Evolutionary conservation across 2,113 vertebrate species (phyloP).

Genomic region (Aythya baeri): DNA sequence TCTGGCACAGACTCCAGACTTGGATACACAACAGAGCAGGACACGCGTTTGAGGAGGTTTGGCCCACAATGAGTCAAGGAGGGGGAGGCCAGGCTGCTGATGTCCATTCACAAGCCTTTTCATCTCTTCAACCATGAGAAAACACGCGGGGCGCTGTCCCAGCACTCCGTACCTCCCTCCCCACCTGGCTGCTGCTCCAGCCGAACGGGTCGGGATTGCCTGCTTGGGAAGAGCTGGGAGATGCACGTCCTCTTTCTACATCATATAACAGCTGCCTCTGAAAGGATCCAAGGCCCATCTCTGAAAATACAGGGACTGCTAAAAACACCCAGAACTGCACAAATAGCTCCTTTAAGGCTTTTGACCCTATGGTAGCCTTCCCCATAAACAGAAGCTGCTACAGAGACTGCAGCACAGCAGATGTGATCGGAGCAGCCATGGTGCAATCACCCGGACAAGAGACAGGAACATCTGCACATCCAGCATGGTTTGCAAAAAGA

Average conservation of each 20-base stretch:
- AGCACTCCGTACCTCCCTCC: neutral
- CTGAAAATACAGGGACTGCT: neutral
- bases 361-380: neutral
- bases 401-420: neutral
- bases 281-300: neutral
- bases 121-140: neutral
- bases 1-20: neutral
- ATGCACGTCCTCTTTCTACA: neutral
- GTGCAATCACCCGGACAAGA: neutral
- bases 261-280: neutral
- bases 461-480: neutral
- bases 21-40: neutral
- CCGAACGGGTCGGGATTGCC: neutral
- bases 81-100: neutral
- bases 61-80: neutral
- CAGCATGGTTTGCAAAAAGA: neutral
- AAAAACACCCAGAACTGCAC: accelerated
- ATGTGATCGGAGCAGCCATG: neutral
- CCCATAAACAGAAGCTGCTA: too few relatives aligned
- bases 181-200: neutral
- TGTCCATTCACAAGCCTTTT: neutral
- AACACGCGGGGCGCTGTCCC: neutral
- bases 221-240: neutral
- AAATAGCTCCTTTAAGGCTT: neutral
- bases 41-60: neutral